Percentiles rank a stretch among this genome's conserved stretches.
Conservation (phyloP, 2,888 invertebrate genomes). For the Platerodrilus igneus region DNA sequence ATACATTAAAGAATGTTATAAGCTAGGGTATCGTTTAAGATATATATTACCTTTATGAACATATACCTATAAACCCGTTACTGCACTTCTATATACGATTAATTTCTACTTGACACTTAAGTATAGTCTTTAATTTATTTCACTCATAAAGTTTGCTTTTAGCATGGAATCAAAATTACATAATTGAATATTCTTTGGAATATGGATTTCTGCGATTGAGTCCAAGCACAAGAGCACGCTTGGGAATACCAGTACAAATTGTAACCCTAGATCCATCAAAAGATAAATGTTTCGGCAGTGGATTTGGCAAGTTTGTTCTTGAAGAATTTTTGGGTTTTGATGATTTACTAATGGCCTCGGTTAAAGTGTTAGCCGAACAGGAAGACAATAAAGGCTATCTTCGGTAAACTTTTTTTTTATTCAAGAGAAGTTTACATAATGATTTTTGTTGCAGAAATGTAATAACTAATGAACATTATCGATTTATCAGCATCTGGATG, state of each 20-base stretch:
- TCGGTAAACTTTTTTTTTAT: slow-evolving; percentile 51
- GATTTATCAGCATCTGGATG: slow-evolving; percentile 97
- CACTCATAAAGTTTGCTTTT: too few relatives aligned
- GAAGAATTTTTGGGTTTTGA: slow-evolving; percentile 95
- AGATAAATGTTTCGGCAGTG: slow-evolving; percentile 91
- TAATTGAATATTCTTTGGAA: slow-evolving; percentile 95
- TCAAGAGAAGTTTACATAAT: background rate
- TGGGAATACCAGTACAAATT: slow-evolving; percentile 89
- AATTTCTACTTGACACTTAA: background rate
- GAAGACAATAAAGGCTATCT: slow-evolving; percentile 95
- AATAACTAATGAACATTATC: slow-evolving; percentile 96
- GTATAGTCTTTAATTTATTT: background rate
- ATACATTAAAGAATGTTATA: too few relatives aligned
- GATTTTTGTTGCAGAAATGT: slow-evolving; percentile 72
- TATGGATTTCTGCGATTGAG: slow-evolving; percentile 93
- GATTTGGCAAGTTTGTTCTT: slow-evolving; percentile 79
- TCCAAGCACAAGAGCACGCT: slow-evolving; percentile 74
- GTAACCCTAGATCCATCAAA: slow-evolving; percentile 81
- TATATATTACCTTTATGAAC: too few relatives aligned
- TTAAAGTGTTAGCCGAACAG: slow-evolving; percentile 90
- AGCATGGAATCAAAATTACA: slow-evolving; percentile 82
- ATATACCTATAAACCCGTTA: too few relatives aligned
- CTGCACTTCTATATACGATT: too few relatives aligned
- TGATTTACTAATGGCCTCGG: slow-evolving; percentile 93
- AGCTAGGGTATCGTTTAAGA: too few relatives aligned